phyloP scores from a whole-genome alignment of 2,888 invertebrate species.

The Callyntrura sp. region DNA sequence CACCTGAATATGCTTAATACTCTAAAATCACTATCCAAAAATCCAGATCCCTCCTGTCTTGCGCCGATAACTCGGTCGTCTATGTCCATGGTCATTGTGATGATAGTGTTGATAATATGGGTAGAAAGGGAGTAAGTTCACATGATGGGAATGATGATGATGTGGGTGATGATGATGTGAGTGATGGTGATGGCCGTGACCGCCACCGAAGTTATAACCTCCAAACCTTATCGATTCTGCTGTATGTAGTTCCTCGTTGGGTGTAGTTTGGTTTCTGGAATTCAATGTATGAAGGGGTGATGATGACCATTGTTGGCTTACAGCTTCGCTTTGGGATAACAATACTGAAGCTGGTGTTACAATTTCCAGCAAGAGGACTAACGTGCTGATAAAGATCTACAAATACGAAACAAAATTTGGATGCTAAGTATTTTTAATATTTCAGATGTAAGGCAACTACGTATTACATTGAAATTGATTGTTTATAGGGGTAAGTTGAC shows the following conservation, averaged over 20 bases:
- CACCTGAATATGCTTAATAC: too few relatives aligned
- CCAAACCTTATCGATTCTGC: conserved; percentile 55
- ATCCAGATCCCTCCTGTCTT: neutral
- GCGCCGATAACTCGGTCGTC: neutral
- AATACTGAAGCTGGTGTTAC: too few relatives aligned
- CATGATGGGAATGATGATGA: neutral
- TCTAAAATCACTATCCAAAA: too few relatives aligned
- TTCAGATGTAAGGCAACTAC: too few relatives aligned
- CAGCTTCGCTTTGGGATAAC: too few relatives aligned
- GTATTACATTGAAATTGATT: neutral
- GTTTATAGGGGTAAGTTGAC: neutral
- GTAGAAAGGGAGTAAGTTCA: neutral
- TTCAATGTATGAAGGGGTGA: neutral
- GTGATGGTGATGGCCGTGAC: conserved; percentile 40
- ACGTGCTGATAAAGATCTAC: too few relatives aligned
- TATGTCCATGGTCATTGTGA: neutral
- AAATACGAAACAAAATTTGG: too few relatives aligned
- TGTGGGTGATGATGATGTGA: conserved; percentile 25
- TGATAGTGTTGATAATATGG: neutral
- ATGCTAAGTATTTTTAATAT: too few relatives aligned
- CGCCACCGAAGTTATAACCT: conserved; percentile 2
- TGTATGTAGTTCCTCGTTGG: conserved; percentile 41
- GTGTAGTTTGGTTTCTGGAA: neutral
- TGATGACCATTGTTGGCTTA: too few relatives aligned
- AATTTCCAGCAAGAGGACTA: too few relatives aligned